Evolutionary conservation across 1,140 invertebrate genomes (phyloP), one percentile per base, ranked within the genome.

Genomic region (Formica selysi): DNA sequence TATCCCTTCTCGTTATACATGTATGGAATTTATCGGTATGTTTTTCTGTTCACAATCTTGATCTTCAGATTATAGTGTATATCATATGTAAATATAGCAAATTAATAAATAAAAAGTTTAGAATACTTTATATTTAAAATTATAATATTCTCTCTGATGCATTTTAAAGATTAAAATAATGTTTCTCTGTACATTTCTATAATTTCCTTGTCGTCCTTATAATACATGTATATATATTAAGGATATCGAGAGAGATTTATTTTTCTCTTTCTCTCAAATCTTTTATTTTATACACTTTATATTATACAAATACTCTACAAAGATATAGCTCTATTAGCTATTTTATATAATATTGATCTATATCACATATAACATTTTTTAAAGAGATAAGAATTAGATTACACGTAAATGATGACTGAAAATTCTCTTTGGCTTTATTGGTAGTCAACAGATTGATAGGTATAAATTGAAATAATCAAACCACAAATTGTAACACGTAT

Each of bases 221-320:
- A 41, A 32, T 22, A 22, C 22, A 22, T 22, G 22, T 36, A n/a
- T 32, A 32, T 32, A 32, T 32, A 32, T 36, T 64, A 67, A n/a
- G 5, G 10, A 13, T 67, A 67, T 44, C 29, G 3, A 32, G 3
- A 32, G 3, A 32, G 29, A 32, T 32, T 32, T 32, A 32, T 32
- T 3, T 32, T 3, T 32, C 29, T 32, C 41, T 6, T 44, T 67
- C 44, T 67, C 13, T 67, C 41, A 6, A 67, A 13, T 8, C 0
- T 64, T 64, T n/a, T 36, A 65, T 65, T 38, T 65, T 65, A 1
- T n/a, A 67, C 7, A 36, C 36, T 65, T 64, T 65, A 32, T 38
- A 19, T 10, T 57, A 57, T 57, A 57, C n/a, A 57, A 22, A 22
- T 22, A 22, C 22, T 22, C 22, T 22, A 22, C 22, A 22, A 22